phyloP scores from a whole-genome alignment of 2,113 vertebrate genomes.

The Cercopithecus mona region DNA sequence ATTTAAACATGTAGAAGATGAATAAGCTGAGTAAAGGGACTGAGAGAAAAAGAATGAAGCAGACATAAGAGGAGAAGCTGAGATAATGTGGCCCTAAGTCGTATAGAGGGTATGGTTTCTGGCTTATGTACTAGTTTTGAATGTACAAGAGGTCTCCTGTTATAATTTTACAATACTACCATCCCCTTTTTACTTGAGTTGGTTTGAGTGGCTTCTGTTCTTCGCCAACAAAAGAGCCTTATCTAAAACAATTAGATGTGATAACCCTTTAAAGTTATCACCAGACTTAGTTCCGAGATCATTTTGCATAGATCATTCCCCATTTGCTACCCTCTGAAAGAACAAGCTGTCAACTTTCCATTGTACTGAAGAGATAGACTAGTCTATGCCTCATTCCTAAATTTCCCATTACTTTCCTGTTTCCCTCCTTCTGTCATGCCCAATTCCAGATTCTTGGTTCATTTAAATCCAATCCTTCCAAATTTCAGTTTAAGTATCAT shows the following conservation, averaged over 20 bases:
- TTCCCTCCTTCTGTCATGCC: neutral
- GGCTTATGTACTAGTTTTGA: neutral
- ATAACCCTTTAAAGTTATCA: neutral
- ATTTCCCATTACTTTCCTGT: neutral
- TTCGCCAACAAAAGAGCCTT: constrained; percentile 19
- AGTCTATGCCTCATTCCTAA: neutral
- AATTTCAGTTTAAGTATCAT: neutral
- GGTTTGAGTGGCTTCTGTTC: constrained; percentile 9
- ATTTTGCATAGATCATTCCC: neutral
- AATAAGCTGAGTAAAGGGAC: neutral
- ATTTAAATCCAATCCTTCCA: neutral
- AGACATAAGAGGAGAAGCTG: neutral
- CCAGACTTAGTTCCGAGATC: constrained; percentile 29
- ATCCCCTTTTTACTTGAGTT: neutral
- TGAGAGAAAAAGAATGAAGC: neutral
- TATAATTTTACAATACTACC: neutral
- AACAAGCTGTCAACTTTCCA: neutral
- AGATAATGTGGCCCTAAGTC: neutral
- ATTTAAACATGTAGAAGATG: neutral
- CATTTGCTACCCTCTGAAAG: neutral
- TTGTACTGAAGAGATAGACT: neutral
- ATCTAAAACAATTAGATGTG: constrained; percentile 2
- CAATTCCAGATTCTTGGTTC: neutral
- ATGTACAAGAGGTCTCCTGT: neutral
- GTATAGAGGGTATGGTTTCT: neutral